These are phyloP conservation scores for Cyprinodon tularosa DNA, from an alignment of 2,113 vertebrate species.

Conservation along the genomic window DNA sequence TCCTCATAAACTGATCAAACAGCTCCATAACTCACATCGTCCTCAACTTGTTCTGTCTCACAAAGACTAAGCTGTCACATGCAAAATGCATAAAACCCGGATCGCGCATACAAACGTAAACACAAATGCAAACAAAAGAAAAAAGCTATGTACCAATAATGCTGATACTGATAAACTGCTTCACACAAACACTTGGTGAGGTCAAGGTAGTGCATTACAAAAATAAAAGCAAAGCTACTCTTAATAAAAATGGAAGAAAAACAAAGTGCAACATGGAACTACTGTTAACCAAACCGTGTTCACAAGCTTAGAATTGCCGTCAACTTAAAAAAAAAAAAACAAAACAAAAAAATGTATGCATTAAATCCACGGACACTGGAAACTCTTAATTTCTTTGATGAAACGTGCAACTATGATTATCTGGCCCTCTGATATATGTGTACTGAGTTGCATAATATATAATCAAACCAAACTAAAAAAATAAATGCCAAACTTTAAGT, in stretches of 20 bases:
- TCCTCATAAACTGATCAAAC: conserved; percentile 80
- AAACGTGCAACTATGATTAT: background rate
- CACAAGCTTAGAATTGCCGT: background rate
- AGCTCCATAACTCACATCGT: conserved; percentile 76
- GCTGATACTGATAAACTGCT: background rate
- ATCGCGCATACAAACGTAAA: conserved; percentile 29
- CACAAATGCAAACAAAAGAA: conserved; percentile 30
- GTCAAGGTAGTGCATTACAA: background rate
- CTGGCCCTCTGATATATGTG: no score
- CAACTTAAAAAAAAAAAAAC: no score
- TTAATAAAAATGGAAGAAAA: background rate
- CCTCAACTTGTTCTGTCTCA: conserved; percentile 70
- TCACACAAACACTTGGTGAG: background rate
- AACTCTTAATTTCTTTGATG: background rate
- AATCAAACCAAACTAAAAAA: no score
- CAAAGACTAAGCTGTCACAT: conserved; percentile 63
- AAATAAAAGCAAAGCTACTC: background rate
- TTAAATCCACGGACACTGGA: background rate
- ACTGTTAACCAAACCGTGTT: background rate
- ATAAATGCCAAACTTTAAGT: no score
- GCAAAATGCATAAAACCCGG: conserved; percentile 59
- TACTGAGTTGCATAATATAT: no score
- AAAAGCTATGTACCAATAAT: background rate
- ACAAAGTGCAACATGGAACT: background rate
- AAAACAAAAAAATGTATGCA: background rate